Evolutionary conservation across 2,113 vertebrate genomes (phyloP), one percentile per base, ranked within the genome.

Genomic region (Gambusia affinis): DNA sequence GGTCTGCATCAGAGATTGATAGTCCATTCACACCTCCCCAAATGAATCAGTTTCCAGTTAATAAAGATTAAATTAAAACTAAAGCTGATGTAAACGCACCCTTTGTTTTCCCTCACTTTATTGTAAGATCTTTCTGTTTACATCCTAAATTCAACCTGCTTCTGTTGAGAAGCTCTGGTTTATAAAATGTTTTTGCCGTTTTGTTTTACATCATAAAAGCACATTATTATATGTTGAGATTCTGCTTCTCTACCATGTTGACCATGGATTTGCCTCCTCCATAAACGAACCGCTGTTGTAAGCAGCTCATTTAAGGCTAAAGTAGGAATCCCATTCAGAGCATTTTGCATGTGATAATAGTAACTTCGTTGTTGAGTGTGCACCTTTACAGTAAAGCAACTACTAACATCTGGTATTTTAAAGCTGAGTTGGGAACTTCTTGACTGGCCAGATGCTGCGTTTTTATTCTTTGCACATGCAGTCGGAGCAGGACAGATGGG

Each of bases 401-500:
- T 86, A 84, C 91, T 91, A 80, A 64, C 28, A 77, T 81, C 77
- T 88, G 87, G 88, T 86, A 85, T 89, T 75, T 88, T 88, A 67
- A 85, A 83, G 87, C 72, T 70, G 77, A 76, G 62, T 28, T 29
- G 69, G 51, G 51, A 72, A 73, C 51, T 83, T 93, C 83, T 82
- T 90, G 79, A 81, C 74, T 73, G 81, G 85, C 79, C 85, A 80
- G 90, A 89, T 91, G 81, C 84, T 76, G 79, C 87, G 67, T 93
- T 91, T 84, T 88, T 86, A 92, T 91, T 84, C 82, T 66, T 66
- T 73, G 75, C 81, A 87, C 85, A 87, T 72, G 47, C 81, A 78
- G 80, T 80, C 79, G 80, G 84, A 4, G 33, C 71, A 64, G 86
- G 88, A 92, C 94, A 94, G 92, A 94, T 94, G 93, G 88, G 85